Evolutionary conservation across 1,140 invertebrate genomes (phyloP).

Genomic region (Drosophila leontia): DNA sequence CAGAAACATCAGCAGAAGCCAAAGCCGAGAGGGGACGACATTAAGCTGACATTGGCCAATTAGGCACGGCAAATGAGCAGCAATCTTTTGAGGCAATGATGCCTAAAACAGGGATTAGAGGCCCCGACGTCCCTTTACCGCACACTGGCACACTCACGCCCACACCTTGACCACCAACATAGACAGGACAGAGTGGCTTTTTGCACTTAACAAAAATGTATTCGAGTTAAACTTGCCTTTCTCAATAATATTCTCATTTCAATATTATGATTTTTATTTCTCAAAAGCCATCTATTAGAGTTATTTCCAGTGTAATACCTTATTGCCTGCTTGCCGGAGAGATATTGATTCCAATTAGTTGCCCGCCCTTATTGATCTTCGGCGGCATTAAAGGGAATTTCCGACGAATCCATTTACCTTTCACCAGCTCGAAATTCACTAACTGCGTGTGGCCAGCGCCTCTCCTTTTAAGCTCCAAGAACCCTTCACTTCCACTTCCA

Average conservation of each 20-base stretch:
- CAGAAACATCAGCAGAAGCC: slow-evolving; percentile 5
- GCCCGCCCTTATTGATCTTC: slow-evolving; percentile 31
- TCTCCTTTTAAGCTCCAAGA: slow-evolving; percentile 16
- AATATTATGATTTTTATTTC: not conserved
- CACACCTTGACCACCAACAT: slow-evolving; percentile 47
- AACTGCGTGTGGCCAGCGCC: slow-evolving; percentile 30
- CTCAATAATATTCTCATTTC: not conserved
- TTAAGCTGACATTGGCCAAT: slow-evolving; percentile 82
- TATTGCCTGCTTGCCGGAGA: not conserved
- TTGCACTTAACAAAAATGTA: slow-evolving; percentile 19
- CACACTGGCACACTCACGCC: slow-evolving; percentile 10
- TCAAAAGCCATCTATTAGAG: too few species aligned
- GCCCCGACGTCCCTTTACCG: slow-evolving; percentile 1
- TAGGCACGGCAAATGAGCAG: slow-evolving; percentile 78
- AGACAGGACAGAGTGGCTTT: not conserved
- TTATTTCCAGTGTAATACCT: slow-evolving; percentile 17
- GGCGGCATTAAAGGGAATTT: slow-evolving; percentile 37
- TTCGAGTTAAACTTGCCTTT: not conserved
- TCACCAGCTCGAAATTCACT: slow-evolving; percentile 24
- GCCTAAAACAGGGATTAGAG: slow-evolving; percentile 63
- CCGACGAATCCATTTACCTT: slow-evolving; percentile 43
- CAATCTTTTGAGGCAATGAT: slow-evolving; percentile 81
- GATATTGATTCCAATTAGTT: slow-evolving; percentile 47
- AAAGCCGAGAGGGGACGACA: slow-evolving; percentile 48
- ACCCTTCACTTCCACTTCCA: slow-evolving; percentile 67